Conservation (phyloP, 2,797 vertebrate genomes). For the Tangara arthus region DNA sequence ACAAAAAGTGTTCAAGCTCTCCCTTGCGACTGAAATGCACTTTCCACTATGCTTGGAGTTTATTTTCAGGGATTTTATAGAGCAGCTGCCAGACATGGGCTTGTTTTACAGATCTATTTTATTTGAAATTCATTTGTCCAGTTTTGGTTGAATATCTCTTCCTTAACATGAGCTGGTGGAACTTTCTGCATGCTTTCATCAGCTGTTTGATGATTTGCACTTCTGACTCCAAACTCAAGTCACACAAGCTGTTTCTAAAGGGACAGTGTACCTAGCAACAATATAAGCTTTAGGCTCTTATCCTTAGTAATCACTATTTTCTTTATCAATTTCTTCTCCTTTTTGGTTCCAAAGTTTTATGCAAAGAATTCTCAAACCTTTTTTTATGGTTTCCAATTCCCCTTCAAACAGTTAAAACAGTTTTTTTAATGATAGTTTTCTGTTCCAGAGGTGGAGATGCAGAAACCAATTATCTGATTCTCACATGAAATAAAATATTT, state of each 20-base stretch:
- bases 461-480: neutral
- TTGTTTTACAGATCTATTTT: neutral
- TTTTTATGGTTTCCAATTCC: neutral
- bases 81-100: neutral
- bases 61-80: slow-evolving; percentile 40
- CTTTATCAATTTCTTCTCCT: neutral
- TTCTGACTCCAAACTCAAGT: neutral
- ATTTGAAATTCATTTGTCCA: neutral
- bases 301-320: neutral
- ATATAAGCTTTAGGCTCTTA: neutral
- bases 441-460: neutral
- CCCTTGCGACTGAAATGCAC: neutral
- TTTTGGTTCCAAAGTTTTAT: neutral
- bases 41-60: neutral
- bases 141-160: neutral
- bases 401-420: neutral
- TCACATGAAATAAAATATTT: neutral
- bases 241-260: neutral
- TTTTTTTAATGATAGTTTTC: neutral
- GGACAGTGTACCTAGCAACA: neutral
- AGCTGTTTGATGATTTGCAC: neutral
- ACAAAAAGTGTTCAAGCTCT: neutral
- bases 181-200: neutral
- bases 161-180: neutral
- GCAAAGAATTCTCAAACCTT: neutral